phyloP scores from a whole-genome alignment of 1,140 invertebrate species.

The Nebria ingens region DNA sequence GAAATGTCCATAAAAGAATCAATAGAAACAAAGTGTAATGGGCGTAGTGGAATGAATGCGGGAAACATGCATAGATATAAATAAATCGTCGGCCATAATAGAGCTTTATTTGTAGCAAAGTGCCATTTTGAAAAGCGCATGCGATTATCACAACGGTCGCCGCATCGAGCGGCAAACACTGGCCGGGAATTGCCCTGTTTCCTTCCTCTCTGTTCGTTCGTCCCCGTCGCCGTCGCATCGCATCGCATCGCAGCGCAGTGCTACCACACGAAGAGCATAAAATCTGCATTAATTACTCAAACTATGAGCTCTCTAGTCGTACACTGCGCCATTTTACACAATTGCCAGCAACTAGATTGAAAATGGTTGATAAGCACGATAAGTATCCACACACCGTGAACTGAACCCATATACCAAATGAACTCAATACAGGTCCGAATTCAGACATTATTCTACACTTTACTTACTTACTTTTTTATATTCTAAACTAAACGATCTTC shows the following conservation, averaged over 20 bases:
- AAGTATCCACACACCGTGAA: background rate
- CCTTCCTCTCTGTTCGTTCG: background rate
- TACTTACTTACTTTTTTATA: no score
- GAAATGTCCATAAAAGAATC: no score
- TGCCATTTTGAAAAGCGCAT: background rate
- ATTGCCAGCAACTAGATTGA: background rate
- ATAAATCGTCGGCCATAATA: no score
- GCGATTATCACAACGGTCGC: background rate
- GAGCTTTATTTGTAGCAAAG: no score
- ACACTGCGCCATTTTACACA: background rate
- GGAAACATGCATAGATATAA: no score
- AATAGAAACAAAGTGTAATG: no score
- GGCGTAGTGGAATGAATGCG: no score
- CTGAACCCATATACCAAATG: background rate
- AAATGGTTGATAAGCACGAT: background rate
- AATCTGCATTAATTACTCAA: background rate
- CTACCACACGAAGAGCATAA: no score
- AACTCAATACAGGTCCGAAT: background rate
- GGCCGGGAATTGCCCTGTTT: background rate
- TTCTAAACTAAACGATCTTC: no score
- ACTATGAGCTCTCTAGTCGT: no score
- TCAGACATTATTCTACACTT: background rate
- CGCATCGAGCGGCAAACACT: background rate
- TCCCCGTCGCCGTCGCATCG: no score
- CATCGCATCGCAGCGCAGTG: no score